phyloP scores from a whole-genome alignment of 2,797 vertebrate species.

The Melanotaenia parkinsoni region DNA sequence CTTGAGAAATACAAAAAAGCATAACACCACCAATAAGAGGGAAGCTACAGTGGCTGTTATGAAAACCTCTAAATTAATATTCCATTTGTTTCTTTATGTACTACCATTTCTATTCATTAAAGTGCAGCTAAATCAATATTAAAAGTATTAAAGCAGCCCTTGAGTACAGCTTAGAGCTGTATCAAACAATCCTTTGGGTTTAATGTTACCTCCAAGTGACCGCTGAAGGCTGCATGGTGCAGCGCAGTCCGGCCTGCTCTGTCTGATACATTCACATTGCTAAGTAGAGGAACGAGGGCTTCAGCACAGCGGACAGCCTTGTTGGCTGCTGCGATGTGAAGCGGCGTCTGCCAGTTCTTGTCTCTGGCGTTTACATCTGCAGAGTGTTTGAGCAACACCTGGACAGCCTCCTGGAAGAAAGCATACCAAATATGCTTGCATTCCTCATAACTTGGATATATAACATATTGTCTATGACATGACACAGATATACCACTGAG shows the following conservation, averaged over 20 bases:
- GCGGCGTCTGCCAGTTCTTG: slow-evolving; percentile 98
- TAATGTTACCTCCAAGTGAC: slow-evolving; percentile 90
- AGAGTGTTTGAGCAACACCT: slow-evolving; percentile 97
- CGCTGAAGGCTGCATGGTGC: slow-evolving; percentile 97
- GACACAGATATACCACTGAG: neutral
- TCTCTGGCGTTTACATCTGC: slow-evolving; percentile 97
- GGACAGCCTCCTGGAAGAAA: slow-evolving; percentile 90
- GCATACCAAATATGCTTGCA: neutral
- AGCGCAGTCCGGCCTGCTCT: slow-evolving; percentile 94
- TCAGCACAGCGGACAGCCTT: slow-evolving; percentile 97
- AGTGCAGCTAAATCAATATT: slow-evolving; percentile 18
- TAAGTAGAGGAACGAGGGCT: slow-evolving; percentile 93
- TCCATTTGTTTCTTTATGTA: neutral
- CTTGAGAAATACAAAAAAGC: neutral
- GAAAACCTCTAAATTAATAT: neutral
- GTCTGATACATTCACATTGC: slow-evolving; percentile 97
- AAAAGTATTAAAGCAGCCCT: slow-evolving; percentile 10
- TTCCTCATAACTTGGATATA: neutral
- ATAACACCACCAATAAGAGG: slow-evolving; percentile 4
- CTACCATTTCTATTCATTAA: slow-evolving; percentile 9
- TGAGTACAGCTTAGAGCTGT: neutral
- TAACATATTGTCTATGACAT: neutral
- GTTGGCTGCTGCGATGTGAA: slow-evolving; percentile 96
- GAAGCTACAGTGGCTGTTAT: neutral
- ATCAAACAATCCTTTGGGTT: slow-evolving; percentile 1